Percentiles rank a stretch among this genome's conserved stretches.
Evolutionary conservation across 2,113 vertebrate genomes (phyloP).

Genomic region (Hemibagrus wyckioides): DNA sequence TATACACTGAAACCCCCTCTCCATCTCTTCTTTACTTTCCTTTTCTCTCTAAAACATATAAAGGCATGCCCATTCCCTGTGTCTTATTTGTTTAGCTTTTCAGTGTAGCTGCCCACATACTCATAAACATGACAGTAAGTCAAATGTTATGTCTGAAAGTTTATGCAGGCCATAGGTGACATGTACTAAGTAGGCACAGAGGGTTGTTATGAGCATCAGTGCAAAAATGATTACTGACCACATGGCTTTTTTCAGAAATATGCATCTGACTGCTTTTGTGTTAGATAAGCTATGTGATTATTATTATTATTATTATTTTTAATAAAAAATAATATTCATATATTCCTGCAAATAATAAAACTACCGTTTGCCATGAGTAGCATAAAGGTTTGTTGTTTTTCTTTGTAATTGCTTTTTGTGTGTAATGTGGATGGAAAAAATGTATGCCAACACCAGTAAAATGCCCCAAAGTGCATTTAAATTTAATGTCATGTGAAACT

Average conservation of each 20-base stretch:
- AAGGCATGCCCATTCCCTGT: slow-evolving; percentile 17
- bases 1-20: slow-evolving; percentile 32
- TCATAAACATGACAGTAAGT: slow-evolving; percentile 37
- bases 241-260: neutral
- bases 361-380: neutral
- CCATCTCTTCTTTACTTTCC: slow-evolving; percentile 19
- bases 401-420: neutral
- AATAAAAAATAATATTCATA: neutral
- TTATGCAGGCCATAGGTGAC: slow-evolving; percentile 57
- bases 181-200: slow-evolving; percentile 33
- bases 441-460: neutral
- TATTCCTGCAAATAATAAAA: neutral
- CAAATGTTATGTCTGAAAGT: slow-evolving; percentile 45
- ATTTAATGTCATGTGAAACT: neutral
- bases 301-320: too few relatives aligned
- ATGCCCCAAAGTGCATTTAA: neutral
- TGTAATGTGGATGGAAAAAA: neutral
- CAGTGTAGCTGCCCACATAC: slow-evolving; percentile 26
- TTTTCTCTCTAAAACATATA: slow-evolving; percentile 25
- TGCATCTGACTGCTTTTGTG: slow-evolving; percentile 11
- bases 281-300: neutral
- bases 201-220: slow-evolving; percentile 44
- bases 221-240: slow-evolving; percentile 44
- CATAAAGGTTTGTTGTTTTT: neutral
- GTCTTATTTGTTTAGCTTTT: slow-evolving; percentile 20